These are phyloP conservation scores for Lithophane semibrunnea DNA, from an alignment of 2,888 invertebrate species.

Conservation along the genomic window DNA sequence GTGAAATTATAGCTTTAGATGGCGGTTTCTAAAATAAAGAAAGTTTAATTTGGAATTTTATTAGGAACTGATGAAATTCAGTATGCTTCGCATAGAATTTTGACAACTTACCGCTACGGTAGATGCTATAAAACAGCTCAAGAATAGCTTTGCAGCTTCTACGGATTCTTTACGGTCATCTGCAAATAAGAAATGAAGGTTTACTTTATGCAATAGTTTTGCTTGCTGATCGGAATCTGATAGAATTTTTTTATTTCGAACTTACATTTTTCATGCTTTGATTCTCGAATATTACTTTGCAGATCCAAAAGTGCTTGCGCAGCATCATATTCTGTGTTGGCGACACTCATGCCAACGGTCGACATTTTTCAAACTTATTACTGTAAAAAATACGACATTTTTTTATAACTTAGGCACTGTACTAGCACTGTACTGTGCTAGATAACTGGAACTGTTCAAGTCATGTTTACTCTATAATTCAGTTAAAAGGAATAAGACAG, in stretches of 20 bases:
- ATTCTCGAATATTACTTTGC: conserved; percentile 59
- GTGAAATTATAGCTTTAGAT: not conserved
- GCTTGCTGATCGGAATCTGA: conserved; percentile 17
- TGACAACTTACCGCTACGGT: conserved; percentile 58
- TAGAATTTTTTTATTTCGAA: conserved; percentile 9
- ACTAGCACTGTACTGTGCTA: not conserved
- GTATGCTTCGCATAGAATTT: not conserved
- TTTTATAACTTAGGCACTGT: no score
- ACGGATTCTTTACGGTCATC: conserved; percentile 62
- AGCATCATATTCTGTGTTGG: conserved; percentile 69
- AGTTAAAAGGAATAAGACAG: not conserved
- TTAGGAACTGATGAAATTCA: not conserved
- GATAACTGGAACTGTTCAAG: not conserved
- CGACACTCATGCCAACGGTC: conserved; percentile 50
- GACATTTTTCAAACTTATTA: conserved; percentile 49
- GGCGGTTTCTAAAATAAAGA: conserved; percentile 29
- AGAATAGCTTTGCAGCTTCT: conserved; percentile 68
- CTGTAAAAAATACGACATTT: conserved; percentile 11
- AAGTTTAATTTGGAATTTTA: not conserved
- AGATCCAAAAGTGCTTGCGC: conserved; percentile 72
- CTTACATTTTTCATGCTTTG: not conserved
- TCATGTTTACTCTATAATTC: not conserved
- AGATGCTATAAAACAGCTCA: conserved; percentile 68
- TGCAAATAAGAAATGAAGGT: conserved; percentile 32
- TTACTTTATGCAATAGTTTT: not conserved